A percentile compares a stretch with the other conserved stretches of the same genome.
Conservation (phyloP, 2,797 vertebrate genomes). For the Syncerus caffer region DNA sequence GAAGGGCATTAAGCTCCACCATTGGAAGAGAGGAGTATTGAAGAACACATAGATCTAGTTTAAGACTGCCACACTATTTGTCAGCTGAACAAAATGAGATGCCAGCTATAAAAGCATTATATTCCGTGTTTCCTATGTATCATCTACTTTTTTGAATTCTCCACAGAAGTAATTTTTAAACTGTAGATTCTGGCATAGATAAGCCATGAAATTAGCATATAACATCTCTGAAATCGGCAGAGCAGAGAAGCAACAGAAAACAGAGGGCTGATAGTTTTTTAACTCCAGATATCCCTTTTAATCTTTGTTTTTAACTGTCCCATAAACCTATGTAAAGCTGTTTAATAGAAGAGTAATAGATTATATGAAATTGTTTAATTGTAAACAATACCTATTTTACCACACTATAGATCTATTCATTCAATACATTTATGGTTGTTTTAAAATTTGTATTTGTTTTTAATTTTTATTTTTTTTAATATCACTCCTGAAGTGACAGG, state of each 20-base stretch:
- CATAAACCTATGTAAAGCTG: not conserved
- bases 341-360: not conserved
- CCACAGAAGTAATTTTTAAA: not conserved
- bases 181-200: not conserved
- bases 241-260: not conserved
- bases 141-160: not conserved
- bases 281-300: not conserved
- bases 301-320: not conserved
- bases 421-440: not conserved
- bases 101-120: not conserved
- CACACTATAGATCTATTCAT: not conserved
- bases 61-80: not conserved
- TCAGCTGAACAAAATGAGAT: not conserved
- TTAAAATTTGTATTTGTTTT: not conserved
- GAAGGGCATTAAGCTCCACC: not conserved
- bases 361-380: not conserved
- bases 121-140: not conserved
- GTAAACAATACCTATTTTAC: not conserved
- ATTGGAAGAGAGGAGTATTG: not conserved
- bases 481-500: not conserved
- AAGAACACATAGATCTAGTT: not conserved
- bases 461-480: not conserved
- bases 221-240: not conserved
- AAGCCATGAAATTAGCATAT: not conserved
- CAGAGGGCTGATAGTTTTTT: not conserved